Percentiles rank a stretch among this genome's conserved stretches.
phyloP scores from a whole-genome alignment of 2,797 vertebrate genomes.

The Trachops cirrhosus region DNA sequence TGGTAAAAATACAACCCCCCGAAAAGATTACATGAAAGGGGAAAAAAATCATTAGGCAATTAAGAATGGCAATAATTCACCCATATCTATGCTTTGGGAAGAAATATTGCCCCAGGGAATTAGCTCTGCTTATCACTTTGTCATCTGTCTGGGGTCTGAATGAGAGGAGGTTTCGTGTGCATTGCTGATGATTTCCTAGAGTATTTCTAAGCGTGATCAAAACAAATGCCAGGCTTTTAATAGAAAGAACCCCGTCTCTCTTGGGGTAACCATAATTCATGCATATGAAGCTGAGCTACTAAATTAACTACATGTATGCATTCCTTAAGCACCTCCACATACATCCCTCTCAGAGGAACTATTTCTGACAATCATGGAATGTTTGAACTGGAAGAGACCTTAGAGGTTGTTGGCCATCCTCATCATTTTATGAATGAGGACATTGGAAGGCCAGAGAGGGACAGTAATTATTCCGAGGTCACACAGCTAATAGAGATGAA shows the following conservation, averaged over 20 bases:
- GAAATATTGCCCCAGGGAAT: conserved; percentile 82
- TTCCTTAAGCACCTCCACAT: conserved; percentile 16
- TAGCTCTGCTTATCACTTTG: conserved; percentile 74
- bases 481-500: conserved; percentile 8
- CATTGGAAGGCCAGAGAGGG: background rate
- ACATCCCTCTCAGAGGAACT: background rate
- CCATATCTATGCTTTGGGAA: conserved; percentile 79
- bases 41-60: conserved; percentile 83
- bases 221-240: conserved; percentile 62
- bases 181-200: conserved; percentile 68
- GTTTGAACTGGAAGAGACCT: background rate
- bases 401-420: background rate
- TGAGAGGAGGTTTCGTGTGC: conserved; percentile 33
- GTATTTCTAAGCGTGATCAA: conserved; percentile 61
- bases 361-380: background rate
- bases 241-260: conserved; percentile 62
- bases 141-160: conserved; percentile 74
- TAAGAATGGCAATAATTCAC: conserved; percentile 83
- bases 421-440: background rate
- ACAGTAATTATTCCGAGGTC: background rate
- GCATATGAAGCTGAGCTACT: conserved; percentile 7
- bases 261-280: conserved; percentile 45
- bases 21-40: conserved; percentile 73
- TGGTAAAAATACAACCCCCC: conserved; percentile 79
- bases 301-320: conserved; percentile 58